Base-by-base conservation (phyloP, 2,797 vertebrate species). In the Remorina albescens region DNA sequence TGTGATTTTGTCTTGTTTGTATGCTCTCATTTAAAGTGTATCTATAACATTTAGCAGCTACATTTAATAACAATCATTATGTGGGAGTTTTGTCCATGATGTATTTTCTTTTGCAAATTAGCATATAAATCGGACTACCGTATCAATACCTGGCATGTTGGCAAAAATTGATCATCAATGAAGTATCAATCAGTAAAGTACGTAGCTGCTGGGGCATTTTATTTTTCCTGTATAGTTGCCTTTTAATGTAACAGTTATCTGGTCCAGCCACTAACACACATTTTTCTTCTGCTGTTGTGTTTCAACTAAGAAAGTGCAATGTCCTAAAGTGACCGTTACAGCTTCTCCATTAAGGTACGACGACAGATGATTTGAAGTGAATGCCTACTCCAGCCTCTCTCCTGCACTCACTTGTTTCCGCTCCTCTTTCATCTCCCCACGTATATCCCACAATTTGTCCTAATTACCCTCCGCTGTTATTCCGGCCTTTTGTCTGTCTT, bases 381-480 rank as follows among this genome's bases (percentile, higher is more conserved):
- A 78, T 42, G n/a, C 46, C 26, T 56, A 30, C 69, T 67, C 51
- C 44, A 82, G 67, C 58, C 23, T 71, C 64, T 57, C 58, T 47
- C 21, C 19, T 30, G 64, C 60, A 26, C 74, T 67, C 59, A 15
- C 36, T 66, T 10, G 28, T 56, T 59, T 74, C 70, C 49, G 60
- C 44, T 30, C 23, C 74, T 64, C 78, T 82, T 88, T 86, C 65
- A 84, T 85, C 83, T 78, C 62, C 47, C 13, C 30, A 2, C 56
- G 50, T 59, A 55, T 56, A 34, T 71, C 58, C 59, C 82, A 50
- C 41, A 71, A 67, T 83, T 67, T 71, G 47, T 71, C 60, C 80
- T 88, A 88, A 91, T 91, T 88, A 89, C 74, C 79, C 79, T 84
- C 46, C 39, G 0, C 67, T 82, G 69, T 83, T 91, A 70, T 80